Base-by-base conservation (phyloP, 1,140 invertebrate species). In the Anagrus nilaparvatae region DNA sequence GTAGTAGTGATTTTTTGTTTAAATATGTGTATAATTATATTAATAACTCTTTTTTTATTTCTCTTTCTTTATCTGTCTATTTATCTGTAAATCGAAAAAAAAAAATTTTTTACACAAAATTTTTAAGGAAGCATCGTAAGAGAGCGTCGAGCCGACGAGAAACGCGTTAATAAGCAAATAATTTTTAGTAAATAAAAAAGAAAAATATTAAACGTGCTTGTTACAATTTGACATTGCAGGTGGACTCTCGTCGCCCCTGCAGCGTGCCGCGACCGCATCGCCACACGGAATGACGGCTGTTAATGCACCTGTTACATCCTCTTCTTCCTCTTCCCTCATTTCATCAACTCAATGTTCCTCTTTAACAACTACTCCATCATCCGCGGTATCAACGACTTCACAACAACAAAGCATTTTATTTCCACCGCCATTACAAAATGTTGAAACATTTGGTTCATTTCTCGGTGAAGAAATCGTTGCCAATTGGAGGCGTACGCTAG, bases 401-500 rank as follows among this genome's bases (percentile, higher is more conserved):
- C 66, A 72, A 30, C 65, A 69, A 39, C 60, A 66, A 41, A 61
- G 59, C 40, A 62, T 69, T 50, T 65, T 73, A 38, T 67, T 67
- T 50, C 72, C 74, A 18, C 76, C 75, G 28, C 67, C 74, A 38
- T 72, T 78, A 21, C 77, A 79, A 61, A 80, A 77, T 58, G 78
- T 81, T 52, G 78, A 82, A 59, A 72, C 75, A 19, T 82, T 81
- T 59, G 77, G 78, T 53, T 75, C 75, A 29, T 71, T 83, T 46
- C 69, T 84, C 42, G 81, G 81, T 54, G 81, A 84, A 64, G 81
- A 84, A 60, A 80, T 84, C 49, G 81, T 83, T 48, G 79, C 80
- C 49, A 80, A 81, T 59, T 85, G 81, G 81, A 73, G 81, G 57
- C 73, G 79, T 53, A 76, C 75, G 50, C 70, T 83, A 54, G 79